These are phyloP conservation scores for Halcyon chelicuti DNA, from an alignment of 2,797 vertebrate species.

Conservation along the genomic window DNA sequence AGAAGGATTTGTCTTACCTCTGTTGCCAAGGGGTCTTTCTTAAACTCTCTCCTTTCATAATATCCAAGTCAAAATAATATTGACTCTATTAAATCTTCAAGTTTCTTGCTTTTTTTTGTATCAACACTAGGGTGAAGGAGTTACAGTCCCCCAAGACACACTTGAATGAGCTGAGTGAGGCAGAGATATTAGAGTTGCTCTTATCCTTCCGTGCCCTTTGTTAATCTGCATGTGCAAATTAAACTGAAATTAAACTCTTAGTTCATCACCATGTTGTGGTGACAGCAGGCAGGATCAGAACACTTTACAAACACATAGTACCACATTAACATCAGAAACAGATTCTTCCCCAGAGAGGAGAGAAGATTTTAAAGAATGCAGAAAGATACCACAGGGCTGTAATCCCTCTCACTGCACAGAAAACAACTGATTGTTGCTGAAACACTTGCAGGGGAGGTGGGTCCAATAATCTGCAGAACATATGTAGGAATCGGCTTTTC, in stretches of 20 bases:
- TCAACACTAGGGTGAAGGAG: background rate
- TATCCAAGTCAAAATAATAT: background rate
- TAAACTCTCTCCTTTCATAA: background rate
- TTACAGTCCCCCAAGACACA: background rate
- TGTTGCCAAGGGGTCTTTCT: background rate
- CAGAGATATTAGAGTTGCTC: background rate
- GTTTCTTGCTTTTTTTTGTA: background rate
- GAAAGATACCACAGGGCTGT: slow-evolving; percentile 36
- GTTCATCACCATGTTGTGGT: slow-evolving; percentile 27
- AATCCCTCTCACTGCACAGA: background rate
- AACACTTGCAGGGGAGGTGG: background rate
- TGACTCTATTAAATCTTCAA: background rate
- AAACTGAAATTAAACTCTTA: slow-evolving; percentile 42
- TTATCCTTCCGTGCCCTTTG: slow-evolving; percentile 32
- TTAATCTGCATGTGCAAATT: slow-evolving; percentile 48
- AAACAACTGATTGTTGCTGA: slow-evolving; percentile 46
- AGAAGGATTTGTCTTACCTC: background rate
- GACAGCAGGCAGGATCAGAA: slow-evolving; percentile 44
- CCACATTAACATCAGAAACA: slow-evolving; percentile 58
- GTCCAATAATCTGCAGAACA: slow-evolving; percentile 55
- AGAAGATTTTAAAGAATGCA: slow-evolving; percentile 44
- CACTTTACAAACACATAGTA: slow-evolving; percentile 12
- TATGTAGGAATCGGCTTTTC: background rate
- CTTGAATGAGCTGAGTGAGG: background rate
- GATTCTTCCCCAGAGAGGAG: slow-evolving; percentile 24